Percentiles rank a stretch among this genome's conserved stretches.
Evolutionary conservation across 2,888 invertebrate genomes (phyloP).

Genomic region (Brenthis hecate): DNA sequence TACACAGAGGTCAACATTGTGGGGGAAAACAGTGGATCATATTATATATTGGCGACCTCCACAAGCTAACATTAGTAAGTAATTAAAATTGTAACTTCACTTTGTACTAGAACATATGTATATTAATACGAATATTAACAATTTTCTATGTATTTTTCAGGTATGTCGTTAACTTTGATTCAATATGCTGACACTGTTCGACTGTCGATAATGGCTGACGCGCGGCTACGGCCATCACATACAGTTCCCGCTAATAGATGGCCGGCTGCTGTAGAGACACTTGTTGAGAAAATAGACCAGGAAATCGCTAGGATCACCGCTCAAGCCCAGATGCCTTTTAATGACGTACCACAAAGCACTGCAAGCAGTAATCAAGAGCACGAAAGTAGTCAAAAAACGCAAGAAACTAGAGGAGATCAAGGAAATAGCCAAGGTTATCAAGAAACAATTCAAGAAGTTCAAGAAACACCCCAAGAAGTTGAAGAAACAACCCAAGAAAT

Average conservation of each 20-base stretch:
- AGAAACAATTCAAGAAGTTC: not conserved
- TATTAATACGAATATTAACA: not conserved
- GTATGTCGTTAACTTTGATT: constrained; percentile 87
- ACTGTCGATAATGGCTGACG: constrained; percentile 87
- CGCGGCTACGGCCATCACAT: constrained; percentile 86
- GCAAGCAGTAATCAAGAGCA: not conserved
- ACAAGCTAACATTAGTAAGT: constrained; percentile 89
- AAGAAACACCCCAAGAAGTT: not conserved
- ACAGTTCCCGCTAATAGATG: constrained; percentile 75
- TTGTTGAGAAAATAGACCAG: constrained; percentile 65
- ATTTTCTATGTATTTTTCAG: constrained; percentile 63
- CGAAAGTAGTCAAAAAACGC: not conserved
- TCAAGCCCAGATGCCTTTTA: constrained; percentile 44
- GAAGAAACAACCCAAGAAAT: not conserved
- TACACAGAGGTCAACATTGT: constrained; percentile 78
- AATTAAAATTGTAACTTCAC: not conserved
- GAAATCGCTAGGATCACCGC: constrained; percentile 69
- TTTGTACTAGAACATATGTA: not conserved
- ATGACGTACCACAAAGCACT: constrained; percentile 25
- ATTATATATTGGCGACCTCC: constrained; percentile 89
- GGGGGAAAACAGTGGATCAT: constrained; percentile 85
- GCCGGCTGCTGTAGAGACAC: constrained; percentile 66
- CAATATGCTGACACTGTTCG: constrained; percentile 85
- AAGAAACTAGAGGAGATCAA: not conserved
- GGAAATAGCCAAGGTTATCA: constrained; percentile 2